Conservation (phyloP, 1,140 invertebrate species). For the Sitophilus oryzae region DNA sequence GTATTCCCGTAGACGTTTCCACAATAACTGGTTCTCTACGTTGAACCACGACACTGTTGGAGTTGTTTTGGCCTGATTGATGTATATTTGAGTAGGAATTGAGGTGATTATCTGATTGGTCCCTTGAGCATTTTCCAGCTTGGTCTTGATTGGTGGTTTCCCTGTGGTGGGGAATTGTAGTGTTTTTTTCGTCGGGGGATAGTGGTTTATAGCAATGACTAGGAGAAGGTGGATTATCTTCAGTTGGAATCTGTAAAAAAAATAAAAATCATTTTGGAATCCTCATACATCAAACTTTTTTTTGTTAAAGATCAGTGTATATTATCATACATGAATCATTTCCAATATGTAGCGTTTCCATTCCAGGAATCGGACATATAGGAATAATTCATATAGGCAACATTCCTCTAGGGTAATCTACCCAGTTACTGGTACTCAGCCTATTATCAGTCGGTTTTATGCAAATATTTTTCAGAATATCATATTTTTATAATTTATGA, state of each 20-base stretch:
- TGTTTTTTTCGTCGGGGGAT: constrained; percentile 45
- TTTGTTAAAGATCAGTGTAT: no score
- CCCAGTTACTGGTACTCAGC: no score
- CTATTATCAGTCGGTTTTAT: no score
- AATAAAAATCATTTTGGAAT: no score
- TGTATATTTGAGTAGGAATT: not conserved
- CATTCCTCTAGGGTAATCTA: no score
- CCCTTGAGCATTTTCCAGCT: not conserved
- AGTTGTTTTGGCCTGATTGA: not conserved
- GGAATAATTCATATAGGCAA: no score
- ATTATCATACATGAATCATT: no score
- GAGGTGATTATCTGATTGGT: not conserved
- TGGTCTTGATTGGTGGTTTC: constrained; percentile 15
- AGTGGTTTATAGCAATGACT: constrained; percentile 44
- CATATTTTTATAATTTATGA: no score
- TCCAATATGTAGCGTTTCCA: no score
- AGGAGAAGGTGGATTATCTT: constrained; percentile 39
- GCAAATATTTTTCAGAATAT: no score
- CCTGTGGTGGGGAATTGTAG: constrained; percentile 12
- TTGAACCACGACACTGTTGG: not conserved
- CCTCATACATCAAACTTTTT: no score
- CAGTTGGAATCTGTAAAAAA: constrained; percentile 20
- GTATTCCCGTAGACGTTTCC: not conserved
- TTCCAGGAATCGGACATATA: no score
- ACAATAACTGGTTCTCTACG: constrained; percentile 4